Evolutionary conservation across 1,140 invertebrate species (phyloP), one percentile per base, ranked within the genome.

Genomic region (Sitophilus oryzae): DNA sequence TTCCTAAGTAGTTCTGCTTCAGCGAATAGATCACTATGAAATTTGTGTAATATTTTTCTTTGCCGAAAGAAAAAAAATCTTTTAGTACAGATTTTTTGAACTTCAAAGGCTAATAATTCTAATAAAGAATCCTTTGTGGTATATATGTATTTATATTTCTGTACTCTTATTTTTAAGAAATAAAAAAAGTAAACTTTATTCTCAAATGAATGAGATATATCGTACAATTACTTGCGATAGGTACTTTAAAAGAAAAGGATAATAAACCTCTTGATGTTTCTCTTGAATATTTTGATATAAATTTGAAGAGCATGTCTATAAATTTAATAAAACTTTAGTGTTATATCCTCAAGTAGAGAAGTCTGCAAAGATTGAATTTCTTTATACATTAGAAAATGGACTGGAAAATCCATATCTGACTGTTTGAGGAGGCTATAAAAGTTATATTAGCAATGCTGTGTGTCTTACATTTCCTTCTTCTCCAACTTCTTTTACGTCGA

Each of bases 301-400:
- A 47, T 54, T 54, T 46, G 45, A 35, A 46, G 16, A 40, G 34
- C 36, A 30, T 22, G 10, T 4, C 21, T 46, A 54, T 54, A 54
- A 48, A 54, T 54, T 54, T 54, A 54, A 54, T 54, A 54, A 48
- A 54, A 54, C 35, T 54, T 54, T 47, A 21, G 44, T 23, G 42
- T 47, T 54, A 47, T 47, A 47, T 54, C 43, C 44, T 11, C 19
- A 6, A 30, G 25, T 40, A n/a, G 52, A 19, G 18, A 54, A 54
- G 44, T 54, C 52, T 47, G 19, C 35, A 54, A 54, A 54, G 44
- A 54, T 54, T 54, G 44, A 47, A 54, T 54, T 54, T 54, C 52
- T 47, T 54, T 47, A 54, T 54, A 54, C 47, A 54, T 54, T 54
- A 47, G 52, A 47, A 47, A 47, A 54, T 54, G 52, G 44, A 54